Conservation (phyloP, 2,888 invertebrate genomes). For the Acleris sparsana region DNA sequence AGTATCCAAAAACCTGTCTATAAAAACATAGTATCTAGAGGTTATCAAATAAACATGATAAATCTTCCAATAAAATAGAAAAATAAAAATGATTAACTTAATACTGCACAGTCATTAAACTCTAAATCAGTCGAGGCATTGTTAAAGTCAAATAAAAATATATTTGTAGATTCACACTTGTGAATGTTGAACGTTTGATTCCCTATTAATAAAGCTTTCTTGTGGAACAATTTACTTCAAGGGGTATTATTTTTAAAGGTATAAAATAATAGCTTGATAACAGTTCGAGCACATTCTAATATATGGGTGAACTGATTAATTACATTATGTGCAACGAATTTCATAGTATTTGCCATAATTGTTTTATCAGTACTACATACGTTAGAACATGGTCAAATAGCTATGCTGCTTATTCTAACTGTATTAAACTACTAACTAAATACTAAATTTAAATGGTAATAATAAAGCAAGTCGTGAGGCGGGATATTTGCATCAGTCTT, state of each 20-base stretch:
- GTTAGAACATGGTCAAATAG: conserved; percentile 63
- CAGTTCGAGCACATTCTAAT: conserved; percentile 65
- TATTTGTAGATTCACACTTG: conserved; percentile 49
- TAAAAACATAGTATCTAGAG: conserved; percentile 61
- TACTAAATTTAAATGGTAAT: conserved; percentile 80
- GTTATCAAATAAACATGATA: conserved; percentile 77
- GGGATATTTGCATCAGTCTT: conserved; percentile 84
- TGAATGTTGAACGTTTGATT: conserved; percentile 52
- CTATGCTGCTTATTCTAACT: conserved; percentile 61
- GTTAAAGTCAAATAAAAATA: conserved; percentile 63
- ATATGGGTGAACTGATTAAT: conserved; percentile 37
- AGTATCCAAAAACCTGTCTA: conserved; percentile 56
- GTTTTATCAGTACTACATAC: conserved; percentile 30
- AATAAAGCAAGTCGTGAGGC: conserved; percentile 84
- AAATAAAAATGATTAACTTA: conserved; percentile 77
- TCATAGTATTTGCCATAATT: conserved; percentile 2
- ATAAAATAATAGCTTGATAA: conserved; percentile 56
- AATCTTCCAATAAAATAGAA: conserved; percentile 69
- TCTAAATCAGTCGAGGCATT: conserved; percentile 80
- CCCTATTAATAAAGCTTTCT: conserved; percentile 54
- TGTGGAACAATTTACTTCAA: conserved; percentile 51
- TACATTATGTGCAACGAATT: conserved; percentile 18
- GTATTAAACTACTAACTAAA: conserved; percentile 73
- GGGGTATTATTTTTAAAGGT: conserved; percentile 48
- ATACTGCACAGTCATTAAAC: conserved; percentile 79